phyloP scores from a whole-genome alignment of 2,888 invertebrate genomes.

The Microctonus hyperodae region DNA sequence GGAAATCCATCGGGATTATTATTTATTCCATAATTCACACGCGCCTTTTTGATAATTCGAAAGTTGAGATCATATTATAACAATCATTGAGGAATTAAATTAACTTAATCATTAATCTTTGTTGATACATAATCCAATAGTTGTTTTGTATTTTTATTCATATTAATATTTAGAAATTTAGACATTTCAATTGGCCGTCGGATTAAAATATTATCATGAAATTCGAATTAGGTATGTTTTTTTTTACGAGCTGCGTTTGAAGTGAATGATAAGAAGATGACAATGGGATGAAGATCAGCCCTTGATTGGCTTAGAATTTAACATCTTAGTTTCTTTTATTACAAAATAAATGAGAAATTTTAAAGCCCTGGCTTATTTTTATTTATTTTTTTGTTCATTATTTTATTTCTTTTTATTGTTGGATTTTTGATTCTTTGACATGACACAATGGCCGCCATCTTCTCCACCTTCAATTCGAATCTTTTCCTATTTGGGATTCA shows the following conservation, averaged over 20 bases:
- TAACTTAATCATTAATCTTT: not conserved
- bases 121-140: not conserved
- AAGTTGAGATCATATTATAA: not conserved
- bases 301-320: not conserved
- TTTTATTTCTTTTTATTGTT: slow-evolving; percentile 30
- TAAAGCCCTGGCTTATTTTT: slow-evolving; percentile 28
- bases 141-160: slow-evolving; percentile 11
- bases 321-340: not conserved
- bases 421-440: slow-evolving; percentile 26
- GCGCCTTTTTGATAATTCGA: not conserved
- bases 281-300: not conserved
- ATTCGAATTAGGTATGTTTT: slow-evolving; percentile 52
- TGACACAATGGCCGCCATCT: slow-evolving; percentile 26
- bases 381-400: slow-evolving; percentile 22
- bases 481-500: slow-evolving; percentile 31
- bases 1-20: not conserved
- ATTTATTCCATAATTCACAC: not conserved
- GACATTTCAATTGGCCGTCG: slow-evolving; percentile 49
- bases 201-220: slow-evolving; percentile 58
- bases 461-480: slow-evolving; percentile 22
- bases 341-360: slow-evolving; percentile 55
- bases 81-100: not conserved
- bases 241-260: slow-evolving; percentile 34
- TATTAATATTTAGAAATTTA: slow-evolving; percentile 7
- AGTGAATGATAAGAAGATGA: slow-evolving; percentile 34